phyloP scores from a whole-genome alignment of 2,888 invertebrate genomes.

The Scelioninae gen. 1 region DNA sequence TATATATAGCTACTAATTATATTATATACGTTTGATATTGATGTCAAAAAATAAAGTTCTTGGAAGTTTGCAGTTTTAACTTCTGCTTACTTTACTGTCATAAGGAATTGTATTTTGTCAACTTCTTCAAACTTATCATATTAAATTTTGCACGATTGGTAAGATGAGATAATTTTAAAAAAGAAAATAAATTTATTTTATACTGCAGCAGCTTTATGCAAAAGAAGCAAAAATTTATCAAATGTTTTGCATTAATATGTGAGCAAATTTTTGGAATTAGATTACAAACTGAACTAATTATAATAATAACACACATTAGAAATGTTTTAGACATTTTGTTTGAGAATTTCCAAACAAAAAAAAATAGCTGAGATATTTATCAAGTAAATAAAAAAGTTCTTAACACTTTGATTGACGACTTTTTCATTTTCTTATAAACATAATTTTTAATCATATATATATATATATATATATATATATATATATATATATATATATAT shows the following conservation, averaged over 20 bases:
- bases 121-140: constrained; percentile 41
- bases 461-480: no score
- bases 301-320: no score
- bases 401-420: no score
- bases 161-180: constrained; percentile 12
- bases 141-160: constrained; percentile 36
- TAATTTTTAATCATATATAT: no score
- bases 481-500: no score
- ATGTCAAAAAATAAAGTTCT: constrained; percentile 31
- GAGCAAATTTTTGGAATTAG: no score
- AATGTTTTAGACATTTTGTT: no score
- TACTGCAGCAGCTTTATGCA: not conserved
- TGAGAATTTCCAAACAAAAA: no score
- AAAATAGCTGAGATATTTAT: no score
- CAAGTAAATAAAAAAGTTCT: no score
- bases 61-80: constrained; percentile 43
- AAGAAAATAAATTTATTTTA: constrained; percentile 8
- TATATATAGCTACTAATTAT: constrained; percentile 44
- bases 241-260: not conserved
- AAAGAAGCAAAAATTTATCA: not conserved
- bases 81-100: constrained; percentile 47
- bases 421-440: no score
- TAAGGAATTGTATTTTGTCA: constrained; percentile 22
- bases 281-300: no score
- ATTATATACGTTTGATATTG: constrained; percentile 36